Base-by-base conservation (phyloP, 2,888 invertebrate genomes). In the Dorcus parallelipipedus region DNA sequence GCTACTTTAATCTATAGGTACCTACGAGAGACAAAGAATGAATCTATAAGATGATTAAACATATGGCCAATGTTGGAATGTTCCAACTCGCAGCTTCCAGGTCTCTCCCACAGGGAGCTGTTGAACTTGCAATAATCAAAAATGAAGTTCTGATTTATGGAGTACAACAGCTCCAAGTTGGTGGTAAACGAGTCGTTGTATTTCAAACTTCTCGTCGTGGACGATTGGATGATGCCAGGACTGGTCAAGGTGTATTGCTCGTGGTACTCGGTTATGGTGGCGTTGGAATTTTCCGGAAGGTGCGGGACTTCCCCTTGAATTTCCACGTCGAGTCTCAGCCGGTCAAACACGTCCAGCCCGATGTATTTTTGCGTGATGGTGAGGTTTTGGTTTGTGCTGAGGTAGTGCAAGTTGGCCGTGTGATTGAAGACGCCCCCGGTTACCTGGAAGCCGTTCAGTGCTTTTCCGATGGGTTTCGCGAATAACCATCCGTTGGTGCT, bases 401-500 rank as follows among this genome's bases (percentile, higher is more conserved):
- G 84, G 74, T 93, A 97, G 60, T 82, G 83, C 52, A 98, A 80
- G 48, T 88, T 88, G 0, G 91, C 89, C 1, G 91, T 89, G 70
- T 96, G 90, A 74, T 95, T 94, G 73, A 97, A 90, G 14, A 87
- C 77, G 2, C 96, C 95, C 47, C 98, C 93, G 20, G 94, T 93
- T 20, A 90, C 77, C 76, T 93, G 89, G 75, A 95, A 98, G 57
- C 98, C 98, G 77, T 98, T 99, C 56, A 84, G 82, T 1, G 90
- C 90, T 7, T 82, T 80, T 43, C 86, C 85, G 26, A 86, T 78
- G 3, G 91, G 88, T 71, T 89, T 89, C 5, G 97, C 96, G 74
- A 98, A 98, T 1, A 98, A 80, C 93, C 97, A 98, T 7, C 95
- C 96, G 56, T 97, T 88, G 0, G 92, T 84, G 17, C 89, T 88